phyloP scores from a whole-genome alignment of 2,113 vertebrate species.

The Tenrec ecaudatus region DNA sequence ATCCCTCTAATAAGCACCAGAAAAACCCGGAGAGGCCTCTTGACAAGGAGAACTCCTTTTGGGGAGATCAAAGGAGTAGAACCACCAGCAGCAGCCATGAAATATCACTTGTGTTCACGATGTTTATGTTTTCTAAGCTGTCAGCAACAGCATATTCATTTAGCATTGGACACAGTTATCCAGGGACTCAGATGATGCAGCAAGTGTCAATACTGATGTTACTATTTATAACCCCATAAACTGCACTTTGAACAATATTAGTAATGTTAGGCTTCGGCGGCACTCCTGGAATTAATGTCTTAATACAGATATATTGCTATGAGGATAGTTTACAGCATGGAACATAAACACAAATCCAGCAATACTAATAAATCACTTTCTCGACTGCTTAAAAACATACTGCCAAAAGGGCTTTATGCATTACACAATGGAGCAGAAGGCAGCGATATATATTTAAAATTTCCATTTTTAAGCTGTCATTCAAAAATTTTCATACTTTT shows the following conservation, averaged over 20 bases:
- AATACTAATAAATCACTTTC: constrained; percentile 84
- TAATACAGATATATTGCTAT: constrained; percentile 83
- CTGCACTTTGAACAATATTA: constrained; percentile 81
- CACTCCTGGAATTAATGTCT: constrained; percentile 80
- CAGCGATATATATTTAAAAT: constrained; percentile 85
- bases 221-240: constrained; percentile 87
- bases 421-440: constrained; percentile 82
- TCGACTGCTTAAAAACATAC: constrained; percentile 72
- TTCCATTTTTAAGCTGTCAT: constrained; percentile 89
- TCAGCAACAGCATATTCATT: constrained; percentile 74
- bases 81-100: constrained; percentile 36
- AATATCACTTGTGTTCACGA: constrained; percentile 65
- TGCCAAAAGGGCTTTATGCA: constrained; percentile 77
- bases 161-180: constrained; percentile 77
- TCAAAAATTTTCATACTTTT: constrained; percentile 85
- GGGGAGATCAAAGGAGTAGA: neutral
- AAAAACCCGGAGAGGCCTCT: constrained; percentile 37
- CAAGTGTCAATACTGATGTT: constrained; percentile 83
- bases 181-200: constrained; percentile 77
- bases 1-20: neutral
- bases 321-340: constrained; percentile 82
- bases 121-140: constrained; percentile 69
- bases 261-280: constrained; percentile 82
- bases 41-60: constrained; percentile 45
- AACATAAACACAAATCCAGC: constrained; percentile 84